A percentile compares a stretch with the other conserved stretches of the same genome.
Conservation (phyloP, 23 tunicate species). For the Trididemnum nubilum region DNA sequence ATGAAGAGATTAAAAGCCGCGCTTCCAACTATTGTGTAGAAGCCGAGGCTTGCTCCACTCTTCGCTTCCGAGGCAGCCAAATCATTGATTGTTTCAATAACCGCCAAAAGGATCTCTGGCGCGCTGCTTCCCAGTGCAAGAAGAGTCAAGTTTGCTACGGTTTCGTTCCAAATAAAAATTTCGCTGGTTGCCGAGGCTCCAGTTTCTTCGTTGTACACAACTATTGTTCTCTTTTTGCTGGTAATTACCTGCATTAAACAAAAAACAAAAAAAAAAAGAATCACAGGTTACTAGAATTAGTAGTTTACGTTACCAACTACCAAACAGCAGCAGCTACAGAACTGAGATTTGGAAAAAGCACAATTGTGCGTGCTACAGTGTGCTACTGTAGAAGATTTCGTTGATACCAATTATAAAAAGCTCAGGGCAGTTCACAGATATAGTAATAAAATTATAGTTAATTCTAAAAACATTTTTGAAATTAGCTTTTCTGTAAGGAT, state of each 20-base stretch:
- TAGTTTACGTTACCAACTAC: too few species aligned
- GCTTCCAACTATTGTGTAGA: constrained; percentile 67
- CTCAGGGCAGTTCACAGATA: too few species aligned
- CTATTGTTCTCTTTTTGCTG: constrained; percentile 58
- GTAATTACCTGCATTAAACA: constrained; percentile 61
- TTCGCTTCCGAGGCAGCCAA: neutral
- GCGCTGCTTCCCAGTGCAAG: constrained; percentile 74
- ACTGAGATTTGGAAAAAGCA: too few species aligned
- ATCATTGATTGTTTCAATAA: constrained; percentile 51
- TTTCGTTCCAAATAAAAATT: constrained; percentile 67
- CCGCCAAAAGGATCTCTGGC: constrained; percentile 60
- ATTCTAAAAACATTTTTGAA: too few species aligned
- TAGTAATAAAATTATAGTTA: too few species aligned
- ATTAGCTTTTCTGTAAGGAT: too few species aligned
- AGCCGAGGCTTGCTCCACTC: constrained; percentile 52
- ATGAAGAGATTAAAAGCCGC: constrained; percentile 67
- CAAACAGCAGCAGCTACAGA: neutral
- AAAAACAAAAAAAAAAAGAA: neutral
- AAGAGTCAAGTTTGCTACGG: constrained; percentile 70
- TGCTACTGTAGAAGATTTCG: too few species aligned
- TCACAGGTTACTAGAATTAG: too few species aligned
- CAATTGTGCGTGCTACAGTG: too few species aligned
- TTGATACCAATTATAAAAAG: too few species aligned
- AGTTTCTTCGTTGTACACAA: constrained; percentile 51
- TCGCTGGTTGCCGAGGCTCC: constrained; percentile 20